Evolutionary conservation across 2,888 invertebrate species (phyloP), one percentile per base, ranked within the genome.

Genomic region (Lasioglossum pauxillum): DNA sequence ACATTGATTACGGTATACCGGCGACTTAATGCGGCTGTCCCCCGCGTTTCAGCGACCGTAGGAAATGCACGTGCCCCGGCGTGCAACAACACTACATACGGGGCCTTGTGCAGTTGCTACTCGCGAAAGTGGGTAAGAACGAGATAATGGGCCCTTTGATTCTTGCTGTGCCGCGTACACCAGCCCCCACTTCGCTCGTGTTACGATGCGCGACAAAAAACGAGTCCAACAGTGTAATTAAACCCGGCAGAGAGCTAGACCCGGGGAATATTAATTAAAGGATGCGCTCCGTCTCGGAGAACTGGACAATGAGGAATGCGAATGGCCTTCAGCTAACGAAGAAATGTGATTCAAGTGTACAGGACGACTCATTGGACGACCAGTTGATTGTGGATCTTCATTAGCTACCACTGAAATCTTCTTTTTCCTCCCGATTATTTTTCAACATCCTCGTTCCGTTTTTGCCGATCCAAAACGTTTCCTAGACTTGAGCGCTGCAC

Each of bases 1-100:
- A 85, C 85, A 85, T 85, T 85, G 85, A 85, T 85, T 85, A 76
- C 85, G 75, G 76, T 69, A 64, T 69, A 69, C 69, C 78, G 46
- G 75, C 76, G 85, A 78, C 79, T 85, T 79, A 85, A 79, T 85
- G 57, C 85, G 75, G 14, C 85, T 79, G 78, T 85, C 76, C 46
- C 46, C 53, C 79, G 64, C 85, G 85, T 79, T 85, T 76, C 57
- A 79, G 72, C 85, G 79, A 31, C 57, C 85, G 79, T 80, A 79
- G 76, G 57, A 79, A 85, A 85, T 73, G 79, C 73, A 73, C 73
- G 60, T 79, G 71, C 41, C 41, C 23, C 64, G 23, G n/a, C 31
- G 69, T 4, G 64, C 74, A 64, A 31, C 83, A 35, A 83, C 75
- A 60, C 38, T 72, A 57, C 27, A 74, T 74, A 69, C 69, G 57